Evolutionary conservation across 2,797 vertebrate genomes (phyloP).

Genomic region (Simalia tracyae): DNA sequence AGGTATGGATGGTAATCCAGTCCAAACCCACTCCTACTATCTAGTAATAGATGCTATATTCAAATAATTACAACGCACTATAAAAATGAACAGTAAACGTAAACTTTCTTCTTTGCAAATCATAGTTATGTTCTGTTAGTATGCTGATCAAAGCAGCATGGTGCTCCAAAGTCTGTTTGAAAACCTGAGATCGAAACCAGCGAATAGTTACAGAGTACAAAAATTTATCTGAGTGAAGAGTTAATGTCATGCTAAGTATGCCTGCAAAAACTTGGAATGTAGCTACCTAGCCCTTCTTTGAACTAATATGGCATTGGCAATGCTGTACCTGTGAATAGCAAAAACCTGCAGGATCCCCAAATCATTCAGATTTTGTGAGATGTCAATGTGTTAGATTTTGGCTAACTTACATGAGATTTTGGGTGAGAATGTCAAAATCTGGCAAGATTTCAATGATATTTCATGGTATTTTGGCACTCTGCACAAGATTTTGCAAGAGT

Average conservation of each 20-base stretch:
- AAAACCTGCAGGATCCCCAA: not conserved
- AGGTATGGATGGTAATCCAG: not conserved
- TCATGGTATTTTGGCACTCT: not conserved
- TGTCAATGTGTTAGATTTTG: not conserved
- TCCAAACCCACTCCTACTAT: not conserved
- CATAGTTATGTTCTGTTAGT: not conserved
- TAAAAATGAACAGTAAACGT: slow-evolving; percentile 1
- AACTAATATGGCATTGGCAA: not conserved
- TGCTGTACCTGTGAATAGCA: not conserved
- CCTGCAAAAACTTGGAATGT: not conserved
- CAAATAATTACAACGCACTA: not conserved
- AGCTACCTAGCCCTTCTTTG: not conserved
- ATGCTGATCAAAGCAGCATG: slow-evolving; percentile 14
- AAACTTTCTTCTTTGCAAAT: not conserved
- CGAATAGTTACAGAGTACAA: not conserved
- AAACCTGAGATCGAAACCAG: not conserved
- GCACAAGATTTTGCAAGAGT: not conserved
- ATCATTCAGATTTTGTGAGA: not conserved
- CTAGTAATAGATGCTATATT: not conserved
- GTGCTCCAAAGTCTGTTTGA: not conserved
- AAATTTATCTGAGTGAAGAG: not conserved
- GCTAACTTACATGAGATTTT: not conserved
- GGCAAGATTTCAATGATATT: not conserved
- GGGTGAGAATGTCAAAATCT: not conserved
- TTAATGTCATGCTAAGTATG: not conserved